Conservation (phyloP, 1,140 invertebrate genomes). For the Apis laboriosa region DNA sequence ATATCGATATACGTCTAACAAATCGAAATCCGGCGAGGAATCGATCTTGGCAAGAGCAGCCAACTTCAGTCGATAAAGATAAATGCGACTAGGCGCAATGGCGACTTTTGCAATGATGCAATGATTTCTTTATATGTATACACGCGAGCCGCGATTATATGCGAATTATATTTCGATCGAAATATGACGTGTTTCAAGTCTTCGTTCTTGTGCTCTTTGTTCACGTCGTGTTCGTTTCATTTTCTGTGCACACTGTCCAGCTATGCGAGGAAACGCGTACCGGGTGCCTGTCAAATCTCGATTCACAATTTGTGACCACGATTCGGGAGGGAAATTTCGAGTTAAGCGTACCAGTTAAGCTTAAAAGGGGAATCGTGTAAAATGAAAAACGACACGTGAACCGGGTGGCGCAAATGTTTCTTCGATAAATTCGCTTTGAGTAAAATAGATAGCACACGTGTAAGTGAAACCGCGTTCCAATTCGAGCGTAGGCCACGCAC, state of each 20-base stretch:
- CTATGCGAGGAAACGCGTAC: neutral
- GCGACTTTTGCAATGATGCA: neutral
- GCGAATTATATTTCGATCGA: neutral
- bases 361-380: neutral
- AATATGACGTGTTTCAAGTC: neutral
- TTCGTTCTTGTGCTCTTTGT: constrained; percentile 3
- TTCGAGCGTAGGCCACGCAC: neutral
- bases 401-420: neutral
- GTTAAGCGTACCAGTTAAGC: no score
- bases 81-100: neutral
- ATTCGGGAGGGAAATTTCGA: no score
- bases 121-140: neutral
- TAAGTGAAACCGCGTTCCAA: constrained; percentile 15
- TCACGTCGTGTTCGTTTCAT: constrained; percentile 8
- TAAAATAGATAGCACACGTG: constrained; percentile 15
- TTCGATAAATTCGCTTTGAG: constrained; percentile 3
- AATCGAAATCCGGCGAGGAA: neutral
- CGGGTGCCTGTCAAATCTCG: neutral
- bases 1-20: neutral
- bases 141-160: neutral
- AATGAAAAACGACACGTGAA: neutral
- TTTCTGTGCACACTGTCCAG: neutral
- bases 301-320: neutral
- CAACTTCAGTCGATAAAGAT: neutral
- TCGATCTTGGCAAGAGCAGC: neutral